phyloP scores from a whole-genome alignment of 2,888 invertebrate genomes.

The Leptopilina syphax region DNA sequence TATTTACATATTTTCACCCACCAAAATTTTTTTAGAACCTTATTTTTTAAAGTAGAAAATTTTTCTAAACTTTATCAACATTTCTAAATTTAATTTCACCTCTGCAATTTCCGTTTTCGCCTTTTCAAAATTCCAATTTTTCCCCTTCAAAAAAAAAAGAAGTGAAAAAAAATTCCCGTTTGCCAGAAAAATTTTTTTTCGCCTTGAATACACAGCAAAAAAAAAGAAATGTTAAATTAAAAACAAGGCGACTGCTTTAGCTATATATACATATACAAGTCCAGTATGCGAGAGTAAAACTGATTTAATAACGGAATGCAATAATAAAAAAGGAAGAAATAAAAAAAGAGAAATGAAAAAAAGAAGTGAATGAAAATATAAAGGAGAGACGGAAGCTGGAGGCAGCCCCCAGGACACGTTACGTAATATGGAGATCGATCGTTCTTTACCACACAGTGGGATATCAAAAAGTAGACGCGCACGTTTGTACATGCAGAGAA shows the following conservation, averaged over 20 bases:
- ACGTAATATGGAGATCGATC: slow-evolving; percentile 47
- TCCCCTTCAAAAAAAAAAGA: not conserved
- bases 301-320: slow-evolving; percentile 20
- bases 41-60: too few species aligned
- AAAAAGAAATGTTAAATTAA: too few species aligned
- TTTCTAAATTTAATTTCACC: too few species aligned
- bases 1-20: too few species aligned
- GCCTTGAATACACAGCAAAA: too few species aligned
- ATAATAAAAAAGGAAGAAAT: not conserved
- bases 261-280: not conserved
- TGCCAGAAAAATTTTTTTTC: too few species aligned
- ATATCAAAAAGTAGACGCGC: slow-evolving; percentile 41
- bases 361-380: slow-evolving; percentile 1
- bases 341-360: too few species aligned
- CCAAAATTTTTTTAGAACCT: too few species aligned
- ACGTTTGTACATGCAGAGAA: slow-evolving; percentile 39
- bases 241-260: too few species aligned
- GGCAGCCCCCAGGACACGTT: slow-evolving; percentile 41
- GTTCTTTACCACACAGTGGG: slow-evolving; percentile 47
- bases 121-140: too few species aligned
- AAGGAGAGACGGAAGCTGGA: slow-evolving; percentile 26
- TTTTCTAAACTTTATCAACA: too few species aligned
- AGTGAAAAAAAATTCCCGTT: not conserved
- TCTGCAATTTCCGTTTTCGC: too few species aligned
- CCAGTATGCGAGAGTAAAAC: not conserved